Evolutionary conservation across 2,113 vertebrate genomes (phyloP), one percentile per base, ranked within the genome.

Genomic region (Stigmatopora argus): DNA sequence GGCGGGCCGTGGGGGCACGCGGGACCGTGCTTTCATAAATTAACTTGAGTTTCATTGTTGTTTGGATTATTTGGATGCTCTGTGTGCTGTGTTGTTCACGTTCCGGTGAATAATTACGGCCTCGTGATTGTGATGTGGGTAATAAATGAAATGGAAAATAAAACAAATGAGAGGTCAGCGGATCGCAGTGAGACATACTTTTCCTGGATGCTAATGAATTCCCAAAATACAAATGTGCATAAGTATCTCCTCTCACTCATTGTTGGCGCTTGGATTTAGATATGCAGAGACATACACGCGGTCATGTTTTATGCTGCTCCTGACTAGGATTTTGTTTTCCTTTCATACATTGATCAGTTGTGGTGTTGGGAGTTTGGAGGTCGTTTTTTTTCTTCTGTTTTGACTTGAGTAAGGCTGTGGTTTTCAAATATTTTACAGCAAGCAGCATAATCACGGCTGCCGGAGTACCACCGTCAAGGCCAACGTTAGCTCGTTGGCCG

Each of bases 101-200:
- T 83, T 77, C 67, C 49, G 38, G 23, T 70, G 77, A 83, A 86
- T 78, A 79, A 86, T 79, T 82, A 84, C 64, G 74, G 79, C 34
- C 70, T 67, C 35, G 70, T 75, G 78, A 84, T 56, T 17, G 62
- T 62, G 65, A 79, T 65, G 63, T 68, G 71, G 72, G 74, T 73
- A 79, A 88, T 86, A 86, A 84, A 88, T 81, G 71, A 87, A 61
- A 88, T 81, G 71, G 86, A 23, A 23, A 45, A 76, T 73, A 81
- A 84, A 88, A 89, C 77, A 83, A 87, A 85, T 75, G 79, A 82
- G 75, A 85, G 86, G 88, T 90, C 87, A 86, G 58, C 7, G 66
- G 79, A 87, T 81, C 70, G 73, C 79, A 74, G 65, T 87, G 86
- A 88, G 72, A 88, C 88, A 83, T 88, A 73, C n/a, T 62, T 61